A percentile compares a stretch with the other conserved stretches of the same genome.
phyloP scores from a whole-genome alignment of 2,797 vertebrate species.

The Chrosomus eos region DNA sequence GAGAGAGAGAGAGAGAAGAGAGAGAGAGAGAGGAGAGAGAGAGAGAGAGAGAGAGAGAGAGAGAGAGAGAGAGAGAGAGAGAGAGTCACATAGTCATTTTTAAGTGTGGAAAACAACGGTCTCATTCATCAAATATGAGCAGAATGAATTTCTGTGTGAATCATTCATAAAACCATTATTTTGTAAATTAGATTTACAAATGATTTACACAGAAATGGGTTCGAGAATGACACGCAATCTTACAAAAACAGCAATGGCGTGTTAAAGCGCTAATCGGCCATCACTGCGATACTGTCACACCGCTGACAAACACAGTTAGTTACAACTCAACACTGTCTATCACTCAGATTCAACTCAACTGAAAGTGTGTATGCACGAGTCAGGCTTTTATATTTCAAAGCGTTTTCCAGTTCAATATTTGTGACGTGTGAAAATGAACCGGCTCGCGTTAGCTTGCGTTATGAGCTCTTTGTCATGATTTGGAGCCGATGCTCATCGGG shows the following conservation, averaged over 20 bases:
- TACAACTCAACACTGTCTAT: background rate
- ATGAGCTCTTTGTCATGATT: background rate
- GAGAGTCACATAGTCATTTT: background rate
- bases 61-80: too few relatives aligned
- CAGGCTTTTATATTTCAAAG: background rate
- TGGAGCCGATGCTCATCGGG: too few relatives aligned
- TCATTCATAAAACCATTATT: background rate
- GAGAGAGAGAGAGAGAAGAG: too few relatives aligned
- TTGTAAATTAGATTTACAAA: background rate
- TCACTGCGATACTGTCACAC: background rate
- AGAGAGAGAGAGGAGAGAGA: too few relatives aligned
- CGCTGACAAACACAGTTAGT: background rate
- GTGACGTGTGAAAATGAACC: background rate
- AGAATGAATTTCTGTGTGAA: background rate
- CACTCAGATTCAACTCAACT: background rate
- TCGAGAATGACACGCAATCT: background rate
- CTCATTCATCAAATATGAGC: constrained; percentile 2
- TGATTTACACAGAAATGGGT: background rate
- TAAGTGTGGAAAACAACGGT: background rate
- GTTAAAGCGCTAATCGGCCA: background rate
- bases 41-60: background rate
- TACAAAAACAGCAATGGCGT: background rate
- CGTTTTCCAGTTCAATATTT: background rate
- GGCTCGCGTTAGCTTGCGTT: too few relatives aligned
- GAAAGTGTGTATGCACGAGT: background rate